phyloP scores from a whole-genome alignment of 2,888 invertebrate species.

The Palloptera scutellata region DNA sequence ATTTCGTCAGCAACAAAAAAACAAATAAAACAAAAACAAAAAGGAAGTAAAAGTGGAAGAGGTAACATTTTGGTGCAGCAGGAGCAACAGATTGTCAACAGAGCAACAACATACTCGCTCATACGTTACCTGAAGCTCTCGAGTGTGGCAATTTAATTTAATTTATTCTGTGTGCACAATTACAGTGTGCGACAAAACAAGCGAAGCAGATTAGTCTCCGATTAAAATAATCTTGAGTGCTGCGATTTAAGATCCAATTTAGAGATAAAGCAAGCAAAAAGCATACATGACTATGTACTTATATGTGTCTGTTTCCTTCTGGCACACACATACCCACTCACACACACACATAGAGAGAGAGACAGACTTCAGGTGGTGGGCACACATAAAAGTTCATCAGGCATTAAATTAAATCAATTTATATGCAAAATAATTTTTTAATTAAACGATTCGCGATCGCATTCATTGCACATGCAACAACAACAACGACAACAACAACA shows the following conservation, averaged over 20 bases:
- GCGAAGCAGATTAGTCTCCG: conserved; percentile 46
- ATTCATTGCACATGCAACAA: no score
- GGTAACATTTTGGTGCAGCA: neutral
- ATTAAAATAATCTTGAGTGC: conserved; percentile 44
- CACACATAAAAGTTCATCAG: neutral
- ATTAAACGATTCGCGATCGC: no score
- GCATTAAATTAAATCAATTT: conserved; percentile 28
- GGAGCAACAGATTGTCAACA: conserved; percentile 22
- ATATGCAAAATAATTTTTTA: conserved; percentile 28
- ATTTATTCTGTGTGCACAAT: conserved; percentile 42
- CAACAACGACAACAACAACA: no score
- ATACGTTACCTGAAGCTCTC: conserved; percentile 15
- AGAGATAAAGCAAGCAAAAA: conserved; percentile 32
- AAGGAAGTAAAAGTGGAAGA: neutral
- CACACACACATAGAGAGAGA: neutral
- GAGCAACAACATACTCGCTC: conserved; percentile 18
- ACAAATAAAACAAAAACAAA: neutral
- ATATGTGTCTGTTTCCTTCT: neutral
- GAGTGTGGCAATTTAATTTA: conserved; percentile 45
- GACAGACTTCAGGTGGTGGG: neutral
- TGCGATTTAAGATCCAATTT: conserved; percentile 46
- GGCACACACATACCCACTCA: neutral
- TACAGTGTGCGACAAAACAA: conserved; percentile 39
- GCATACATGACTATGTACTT: neutral
- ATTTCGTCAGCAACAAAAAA: neutral